Conservation (phyloP, 2,888 invertebrate species). For the Morpho helenor region DNA sequence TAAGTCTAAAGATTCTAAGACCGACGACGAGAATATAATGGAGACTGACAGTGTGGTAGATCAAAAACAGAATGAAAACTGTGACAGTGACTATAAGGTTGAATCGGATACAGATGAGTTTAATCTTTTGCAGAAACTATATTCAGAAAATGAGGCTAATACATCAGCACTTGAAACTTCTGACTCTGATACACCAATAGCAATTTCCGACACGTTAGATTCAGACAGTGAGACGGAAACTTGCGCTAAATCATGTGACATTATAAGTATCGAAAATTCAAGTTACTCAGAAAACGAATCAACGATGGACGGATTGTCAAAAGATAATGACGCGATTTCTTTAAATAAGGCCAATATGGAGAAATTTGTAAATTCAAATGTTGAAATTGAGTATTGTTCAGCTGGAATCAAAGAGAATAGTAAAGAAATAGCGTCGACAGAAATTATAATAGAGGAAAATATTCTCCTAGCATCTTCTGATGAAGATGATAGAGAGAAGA, state of each 20-base stretch:
- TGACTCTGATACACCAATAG: slow-evolving; percentile 53
- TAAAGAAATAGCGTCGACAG: slow-evolving; percentile 23
- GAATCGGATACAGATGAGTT: slow-evolving; percentile 63
- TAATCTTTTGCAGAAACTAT: slow-evolving; percentile 57
- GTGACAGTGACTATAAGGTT: slow-evolving; percentile 28
- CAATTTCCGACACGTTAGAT: slow-evolving; percentile 55
- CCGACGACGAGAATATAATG: background rate
- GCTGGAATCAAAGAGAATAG: slow-evolving; percentile 2
- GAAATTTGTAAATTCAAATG: slow-evolving; percentile 21
- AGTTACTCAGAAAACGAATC: slow-evolving; percentile 62
- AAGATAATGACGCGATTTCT: slow-evolving; percentile 17
- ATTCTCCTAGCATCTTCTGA: slow-evolving; percentile 54
- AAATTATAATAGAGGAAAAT: slow-evolving; percentile 43
- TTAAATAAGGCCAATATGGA: slow-evolving; percentile 17
- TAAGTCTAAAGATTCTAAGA: background rate
- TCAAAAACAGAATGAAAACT: slow-evolving; percentile 13
- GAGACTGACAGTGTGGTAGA: slow-evolving; percentile 5
- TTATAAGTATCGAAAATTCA: slow-evolving; percentile 70
- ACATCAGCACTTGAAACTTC: slow-evolving; percentile 49
- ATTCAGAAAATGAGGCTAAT: slow-evolving; percentile 48
- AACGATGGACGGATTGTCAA: slow-evolving; percentile 25
- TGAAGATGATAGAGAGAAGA: slow-evolving; percentile 36
- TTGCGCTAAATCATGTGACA: slow-evolving; percentile 38
- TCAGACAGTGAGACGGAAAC: slow-evolving; percentile 41
- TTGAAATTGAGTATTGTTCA: slow-evolving; percentile 33